A percentile compares a stretch with the other conserved stretches of the same genome.
Evolutionary conservation across 23 tunicate genomes (phyloP).

Genomic region (Trididemnum nubilum): DNA sequence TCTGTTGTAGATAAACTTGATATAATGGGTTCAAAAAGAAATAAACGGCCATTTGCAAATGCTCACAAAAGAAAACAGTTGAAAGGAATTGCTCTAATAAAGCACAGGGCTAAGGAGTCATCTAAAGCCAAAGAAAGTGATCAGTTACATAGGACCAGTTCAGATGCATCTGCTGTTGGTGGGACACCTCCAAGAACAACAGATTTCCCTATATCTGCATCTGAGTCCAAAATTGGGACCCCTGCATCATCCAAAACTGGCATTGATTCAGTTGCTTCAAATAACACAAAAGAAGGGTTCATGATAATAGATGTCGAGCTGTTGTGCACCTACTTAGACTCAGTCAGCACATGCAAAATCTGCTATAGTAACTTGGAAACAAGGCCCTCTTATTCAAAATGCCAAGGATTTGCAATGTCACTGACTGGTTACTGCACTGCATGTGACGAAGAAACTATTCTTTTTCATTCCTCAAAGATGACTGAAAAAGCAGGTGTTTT

Average conservation of each 20-base stretch:
- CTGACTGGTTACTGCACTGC: background rate
- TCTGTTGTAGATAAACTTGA: background rate
- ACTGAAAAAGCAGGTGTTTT: background rate
- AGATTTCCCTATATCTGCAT: background rate
- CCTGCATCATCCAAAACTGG: background rate
- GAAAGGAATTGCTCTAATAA: background rate
- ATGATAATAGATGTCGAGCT: background rate
- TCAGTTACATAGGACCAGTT: background rate
- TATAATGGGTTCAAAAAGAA: background rate
- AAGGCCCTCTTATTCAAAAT: background rate
- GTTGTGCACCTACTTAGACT: background rate
- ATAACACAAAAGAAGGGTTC: background rate
- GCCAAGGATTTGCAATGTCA: slow-evolving; percentile 4
- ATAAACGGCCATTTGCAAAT: background rate
- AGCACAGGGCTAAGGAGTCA: background rate
- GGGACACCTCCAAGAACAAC: background rate
- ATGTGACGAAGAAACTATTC: background rate
- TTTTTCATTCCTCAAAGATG: background rate
- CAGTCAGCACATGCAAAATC: background rate
- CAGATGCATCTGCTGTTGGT: background rate
- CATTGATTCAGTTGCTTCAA: background rate
- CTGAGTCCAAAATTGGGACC: background rate
- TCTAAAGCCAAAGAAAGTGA: background rate
- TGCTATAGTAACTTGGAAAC: slow-evolving; percentile 6
- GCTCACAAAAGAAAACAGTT: background rate